Conservation (phyloP, 2,113 vertebrate species). For the Cromileptes altivelis region DNA sequence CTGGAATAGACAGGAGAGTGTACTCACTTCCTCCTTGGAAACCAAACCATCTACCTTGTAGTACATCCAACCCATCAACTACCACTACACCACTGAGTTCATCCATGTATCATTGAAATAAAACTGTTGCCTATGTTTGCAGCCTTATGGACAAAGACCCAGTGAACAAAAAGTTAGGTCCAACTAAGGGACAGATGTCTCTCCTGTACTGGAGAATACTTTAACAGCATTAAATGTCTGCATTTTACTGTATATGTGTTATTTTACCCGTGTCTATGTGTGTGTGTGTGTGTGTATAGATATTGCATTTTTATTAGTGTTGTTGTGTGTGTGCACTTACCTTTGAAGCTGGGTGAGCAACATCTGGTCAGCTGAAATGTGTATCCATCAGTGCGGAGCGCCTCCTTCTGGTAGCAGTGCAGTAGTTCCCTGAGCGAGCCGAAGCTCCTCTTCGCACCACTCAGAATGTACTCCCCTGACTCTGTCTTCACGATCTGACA, state of each 20-base stretch:
- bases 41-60: too few relatives aligned
- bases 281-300: neutral
- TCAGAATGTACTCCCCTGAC: conserved; percentile 91
- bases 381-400: conserved; percentile 93
- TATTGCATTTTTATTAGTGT: neutral
- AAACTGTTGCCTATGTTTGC: neutral
- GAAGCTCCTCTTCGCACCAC: conserved; percentile 93
- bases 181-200: neutral
- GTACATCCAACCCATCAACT: too few relatives aligned
- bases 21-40: too few relatives aligned
- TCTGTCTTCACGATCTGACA: conserved; percentile 93
- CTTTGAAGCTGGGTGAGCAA: conserved; percentile 93
- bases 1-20: too few relatives aligned
- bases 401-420: conserved; percentile 97
- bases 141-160: neutral
- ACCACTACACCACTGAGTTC: neutral
- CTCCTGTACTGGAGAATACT: neutral
- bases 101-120: neutral
- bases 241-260: neutral
- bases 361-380: conserved; percentile 96
- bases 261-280: neutral
- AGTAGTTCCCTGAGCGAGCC: conserved; percentile 91
- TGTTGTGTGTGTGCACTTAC: conserved; percentile 76
- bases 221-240: neutral
- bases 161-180: neutral